These are phyloP conservation scores for Hypanus sabinus DNA, from an alignment of 2,113 vertebrate species.

Conservation along the genomic window DNA sequence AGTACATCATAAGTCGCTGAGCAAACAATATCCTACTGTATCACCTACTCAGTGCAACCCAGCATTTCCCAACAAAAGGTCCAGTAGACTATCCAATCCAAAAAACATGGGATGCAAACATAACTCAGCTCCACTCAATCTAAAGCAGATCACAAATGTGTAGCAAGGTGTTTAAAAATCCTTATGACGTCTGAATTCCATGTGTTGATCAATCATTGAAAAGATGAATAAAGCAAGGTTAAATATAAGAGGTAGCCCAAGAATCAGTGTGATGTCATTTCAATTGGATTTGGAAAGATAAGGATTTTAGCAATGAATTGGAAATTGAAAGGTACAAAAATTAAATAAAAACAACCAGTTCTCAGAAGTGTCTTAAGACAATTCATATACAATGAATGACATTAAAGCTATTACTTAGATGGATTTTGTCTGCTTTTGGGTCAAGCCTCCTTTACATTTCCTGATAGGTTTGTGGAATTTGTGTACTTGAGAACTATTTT, in stretches of 20 bases:
- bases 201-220: neutral
- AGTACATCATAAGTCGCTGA: neutral
- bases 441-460: too few relatives aligned
- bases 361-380: neutral
- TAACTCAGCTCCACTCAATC: too few relatives aligned
- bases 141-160: neutral
- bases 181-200: neutral
- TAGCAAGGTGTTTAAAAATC: neutral
- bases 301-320: neutral
- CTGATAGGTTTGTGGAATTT: too few relatives aligned
- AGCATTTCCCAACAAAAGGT: neutral
- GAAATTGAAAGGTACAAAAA: neutral
- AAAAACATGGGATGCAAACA: too few relatives aligned
- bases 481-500: too few relatives aligned
- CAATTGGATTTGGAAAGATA: neutral
- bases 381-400: too few relatives aligned
- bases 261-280: neutral
- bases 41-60: too few relatives aligned
- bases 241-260: neutral
- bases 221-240: neutral
- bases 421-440: too few relatives aligned
- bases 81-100: too few relatives aligned
- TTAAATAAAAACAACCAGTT: neutral
- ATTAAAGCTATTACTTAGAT: too few relatives aligned
- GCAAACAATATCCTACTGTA: neutral